Evolutionary conservation across 2,797 vertebrate species (phyloP).

Genomic region (Cheirogaleus major): DNA sequence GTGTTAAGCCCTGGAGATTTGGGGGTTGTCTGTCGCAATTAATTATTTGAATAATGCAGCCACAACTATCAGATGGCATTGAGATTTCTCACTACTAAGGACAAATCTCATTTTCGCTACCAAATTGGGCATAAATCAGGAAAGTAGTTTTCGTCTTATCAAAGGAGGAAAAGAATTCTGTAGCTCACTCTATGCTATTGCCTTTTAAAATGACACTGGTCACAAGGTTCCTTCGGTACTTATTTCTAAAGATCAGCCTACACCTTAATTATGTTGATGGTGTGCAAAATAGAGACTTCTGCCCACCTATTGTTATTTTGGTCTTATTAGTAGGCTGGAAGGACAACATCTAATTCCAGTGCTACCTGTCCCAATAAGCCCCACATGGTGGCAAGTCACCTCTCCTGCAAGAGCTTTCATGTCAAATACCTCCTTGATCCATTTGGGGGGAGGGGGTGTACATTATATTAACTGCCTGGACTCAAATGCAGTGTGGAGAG

Average conservation of each 20-base stretch:
- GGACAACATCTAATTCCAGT: constrained; percentile 11
- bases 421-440: background rate
- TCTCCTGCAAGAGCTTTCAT: background rate
- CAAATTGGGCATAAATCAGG: constrained; percentile 34
- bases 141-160: constrained; percentile 49
- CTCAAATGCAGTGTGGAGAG: background rate
- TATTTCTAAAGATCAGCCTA: background rate
- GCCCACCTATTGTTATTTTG: background rate
- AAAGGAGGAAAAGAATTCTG: background rate
- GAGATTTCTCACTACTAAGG: constrained; percentile 52
- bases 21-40: constrained; percentile 56
- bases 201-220: background rate
- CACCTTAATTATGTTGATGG: background rate
- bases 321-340: background rate
- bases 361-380: background rate
- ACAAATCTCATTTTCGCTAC: constrained; percentile 66
- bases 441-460: background rate
- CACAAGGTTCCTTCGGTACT: background rate
- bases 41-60: constrained; percentile 62
- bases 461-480: background rate
- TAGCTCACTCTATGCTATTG: background rate
- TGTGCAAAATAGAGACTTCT: background rate
- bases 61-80: constrained; percentile 48
- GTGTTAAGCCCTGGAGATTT: constrained; percentile 63
- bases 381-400: background rate